Base-by-base conservation (phyloP, 2,113 vertebrate genomes). In the Erinaceus europaeus region DNA sequence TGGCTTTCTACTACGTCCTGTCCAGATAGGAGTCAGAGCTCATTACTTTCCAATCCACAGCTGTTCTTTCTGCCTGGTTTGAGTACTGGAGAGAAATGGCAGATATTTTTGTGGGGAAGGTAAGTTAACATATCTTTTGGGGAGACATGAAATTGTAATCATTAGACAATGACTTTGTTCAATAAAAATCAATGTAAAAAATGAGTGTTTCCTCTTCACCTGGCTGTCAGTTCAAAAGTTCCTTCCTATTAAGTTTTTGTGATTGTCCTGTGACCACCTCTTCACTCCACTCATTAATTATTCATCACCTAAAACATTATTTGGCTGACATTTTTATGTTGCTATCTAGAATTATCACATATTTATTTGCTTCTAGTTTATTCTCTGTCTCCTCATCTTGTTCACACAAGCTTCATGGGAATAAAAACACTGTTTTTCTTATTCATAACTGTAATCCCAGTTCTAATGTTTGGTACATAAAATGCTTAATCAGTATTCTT, bases 31-130 rank as follows among this genome's bases (percentile, higher is more conserved):
- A 4, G 13, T 38, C 44, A 3, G 21, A 36, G 32, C 12, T 36
- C n/a, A 36, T 46, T 21, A 10, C 4, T 27, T 11, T 15, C 9
- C 32, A 7, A 1, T 3, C 14, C 17, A 3, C 20, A 11, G 13
- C 17, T 23, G n/a, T 9, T 8, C 20, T n/a, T 8, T 4, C 4
- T 9, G 32, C 18, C 32, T 23, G 48, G n/a, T n/a, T n/a, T n/a
- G n/a, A n/a, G n/a, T n/a, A n/a, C n/a, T n/a, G n/a, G n/a, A n/a
- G n/a, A n/a, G n/a, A n/a, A n/a, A n/a, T n/a, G n/a, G n/a, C n/a
- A n/a, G n/a, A n/a, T n/a, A n/a, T n/a, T n/a, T n/a, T n/a, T n/a
- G n/a, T n/a, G n/a, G n/a, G n/a, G n/a, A n/a, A n/a, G n/a, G n/a
- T n/a, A n/a, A n/a, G n/a, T n/a, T n/a, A n/a, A n/a, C n/a, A n/a